Base-by-base conservation (phyloP, 2,888 invertebrate genomes). In the Ennomos quercinarius region DNA sequence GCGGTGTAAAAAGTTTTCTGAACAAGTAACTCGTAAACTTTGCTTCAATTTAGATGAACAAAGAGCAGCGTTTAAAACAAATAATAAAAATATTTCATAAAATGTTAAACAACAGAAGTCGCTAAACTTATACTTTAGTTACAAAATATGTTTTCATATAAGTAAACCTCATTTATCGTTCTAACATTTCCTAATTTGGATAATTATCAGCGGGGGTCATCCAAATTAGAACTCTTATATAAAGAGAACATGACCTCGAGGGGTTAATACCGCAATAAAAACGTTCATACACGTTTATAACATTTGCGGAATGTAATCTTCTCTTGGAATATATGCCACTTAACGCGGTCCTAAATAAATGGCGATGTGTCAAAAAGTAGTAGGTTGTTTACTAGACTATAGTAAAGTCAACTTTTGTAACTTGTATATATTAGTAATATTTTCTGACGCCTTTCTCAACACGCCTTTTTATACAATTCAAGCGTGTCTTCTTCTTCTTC, bases 191-290 rank as follows among this genome's bases (percentile, higher is more conserved):
- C 41, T 42, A 64, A 61, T 53, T 59, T 57, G 50, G 60, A 60
- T 62, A 55, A 58, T 54, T 64, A 70, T 63, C 70, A 68, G 68
- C 67, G 57, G 67, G 68, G 61, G 59, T 64, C 70, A 67, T 51
- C 74, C 69, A 71, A 81, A 79, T 79, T 70, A 74, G 70, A 73
- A 66, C 77, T 75, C 78, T 81, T 78, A 81, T 81, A 78, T 76
- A 70, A 72, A 63, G 59, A 58, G 41, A 56, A 70, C 71, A 72
- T 64, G 69, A 71, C 64, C 75, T 71, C 72, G 78, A 80, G 70
- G 69, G 75, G 76, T 81, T 77, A 78, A 78, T 75, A 74, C 70
- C 67, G 78, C 74, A 73, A 79, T 81, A 82, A 82, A 81, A 84
- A 78, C 71, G 76, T 72, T 78, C 74, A 81, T 84, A 75, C 75